Base-by-base conservation (phyloP, 2,888 invertebrate genomes). In the Dynastes maya region DNA sequence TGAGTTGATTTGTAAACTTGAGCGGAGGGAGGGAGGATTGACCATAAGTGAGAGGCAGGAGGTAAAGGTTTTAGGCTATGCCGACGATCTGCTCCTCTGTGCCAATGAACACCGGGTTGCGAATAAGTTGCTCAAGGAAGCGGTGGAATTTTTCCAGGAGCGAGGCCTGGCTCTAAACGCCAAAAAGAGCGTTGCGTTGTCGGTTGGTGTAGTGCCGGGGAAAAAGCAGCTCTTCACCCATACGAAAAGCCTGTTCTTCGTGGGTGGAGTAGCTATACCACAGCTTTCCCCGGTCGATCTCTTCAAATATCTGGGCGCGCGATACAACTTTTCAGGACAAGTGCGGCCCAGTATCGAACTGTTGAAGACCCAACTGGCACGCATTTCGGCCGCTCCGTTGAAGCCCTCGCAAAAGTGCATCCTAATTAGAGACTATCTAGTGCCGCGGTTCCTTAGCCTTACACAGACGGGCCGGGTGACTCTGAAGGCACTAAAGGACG, bases 31-130 rank as follows among this genome's bases (percentile, higher is more conserved):
- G n/a, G n/a, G n/a, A n/a, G n/a, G n/a, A n/a, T 78, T 82, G 3
- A 40, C 55, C 49, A 51, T 80, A 16, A 55, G 53, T 27, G 79
- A 71, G 29, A n/a, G 61, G 13, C 51, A 40, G 16, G 53, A 45
- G 32, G 53, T 77, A 5, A 29, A 75, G 53, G 78, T 68, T 1
- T n/a, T 81, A 13, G 82, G 78, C 0, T 83, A 82, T 49, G 83
- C 83, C 16, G 82, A 83, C 40, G 81, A 83, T 49, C 58, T 82
- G 16, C 45, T 82, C 6, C 55, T 83, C 3, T 29, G 81, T 16
- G 76, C 70, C 27, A 67, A 74, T 22, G 64, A 72, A 0, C 40
- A 67, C 9, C 64, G 76, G n/a, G 80, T 55, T 8, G 75, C 78
- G 0, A 70, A 55, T n/a, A 11, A 9, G 3, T 16, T 77, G n/a